Evolutionary conservation across 2,797 vertebrate species (phyloP).

Genomic region (Artibeus lituratus): DNA sequence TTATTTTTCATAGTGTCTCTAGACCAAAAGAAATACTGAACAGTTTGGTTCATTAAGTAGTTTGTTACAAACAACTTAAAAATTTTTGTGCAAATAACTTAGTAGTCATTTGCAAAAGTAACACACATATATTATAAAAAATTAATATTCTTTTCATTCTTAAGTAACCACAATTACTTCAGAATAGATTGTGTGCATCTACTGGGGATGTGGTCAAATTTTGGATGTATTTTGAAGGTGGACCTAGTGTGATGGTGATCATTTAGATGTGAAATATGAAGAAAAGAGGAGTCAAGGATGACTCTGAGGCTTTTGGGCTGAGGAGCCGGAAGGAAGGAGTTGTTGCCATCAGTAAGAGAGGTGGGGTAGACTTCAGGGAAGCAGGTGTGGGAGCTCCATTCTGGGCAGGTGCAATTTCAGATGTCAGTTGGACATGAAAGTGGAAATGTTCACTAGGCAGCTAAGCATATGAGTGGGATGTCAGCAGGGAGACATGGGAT

Average conservation of each 20-base stretch:
- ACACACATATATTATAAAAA: not conserved
- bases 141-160: not conserved
- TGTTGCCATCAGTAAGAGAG: not conserved
- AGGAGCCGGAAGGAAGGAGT: not conserved
- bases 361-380: not conserved
- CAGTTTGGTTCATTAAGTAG: not conserved
- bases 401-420: not conserved
- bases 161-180: not conserved
- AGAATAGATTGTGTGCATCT: not conserved
- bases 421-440: not conserved
- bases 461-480: not conserved
- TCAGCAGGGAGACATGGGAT: not conserved
- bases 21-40: not conserved
- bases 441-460: not conserved
- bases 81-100: not conserved
- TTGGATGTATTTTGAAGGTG: not conserved
- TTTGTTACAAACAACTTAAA: not conserved
- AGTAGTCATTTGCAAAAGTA: not conserved
- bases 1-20: not conserved
- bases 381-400: not conserved
- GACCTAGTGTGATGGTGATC: not conserved
- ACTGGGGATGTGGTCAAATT: not conserved
- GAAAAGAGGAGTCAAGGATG: not conserved
- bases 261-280: not conserved
- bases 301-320: not conserved